Evolutionary conservation across 2,113 vertebrate genomes (phyloP).

Genomic region (Corynorhinus townsendii): DNA sequence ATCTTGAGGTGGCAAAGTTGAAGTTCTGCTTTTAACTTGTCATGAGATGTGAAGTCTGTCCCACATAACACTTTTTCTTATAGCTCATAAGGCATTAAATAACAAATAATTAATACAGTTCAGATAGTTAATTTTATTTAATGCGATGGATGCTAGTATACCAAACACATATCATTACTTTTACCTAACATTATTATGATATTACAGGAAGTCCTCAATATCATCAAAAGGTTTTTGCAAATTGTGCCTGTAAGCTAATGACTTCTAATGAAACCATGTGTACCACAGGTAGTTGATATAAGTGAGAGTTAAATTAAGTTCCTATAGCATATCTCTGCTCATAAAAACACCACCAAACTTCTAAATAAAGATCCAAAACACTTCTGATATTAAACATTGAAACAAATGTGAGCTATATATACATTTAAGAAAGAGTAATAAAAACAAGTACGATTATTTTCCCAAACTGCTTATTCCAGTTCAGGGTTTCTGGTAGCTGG

Average conservation of each 20-base stretch:
- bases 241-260: neutral
- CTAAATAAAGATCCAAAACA: neutral
- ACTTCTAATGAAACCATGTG: neutral
- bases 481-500: neutral
- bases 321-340: neutral
- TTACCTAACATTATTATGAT: neutral
- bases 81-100: neutral
- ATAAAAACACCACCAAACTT: neutral
- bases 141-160: neutral
- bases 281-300: neutral
- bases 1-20: neutral
- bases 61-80: neutral
- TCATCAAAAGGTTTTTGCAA: neutral
- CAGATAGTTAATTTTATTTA: neutral
- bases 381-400: neutral
- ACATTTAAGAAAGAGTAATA: neutral
- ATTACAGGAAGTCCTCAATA: neutral
- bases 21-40: slow-evolving; percentile 13
- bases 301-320: neutral
- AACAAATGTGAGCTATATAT: neutral
- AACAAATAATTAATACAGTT: neutral
- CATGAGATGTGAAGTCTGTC: neutral
- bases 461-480: neutral
- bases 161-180: neutral
- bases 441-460: neutral